Percentiles rank a stretch among this genome's conserved stretches.
These are phyloP conservation scores for Drosophila imparisetae DNA, from an alignment of 2,888 invertebrate species.

Conservation along the genomic window DNA sequence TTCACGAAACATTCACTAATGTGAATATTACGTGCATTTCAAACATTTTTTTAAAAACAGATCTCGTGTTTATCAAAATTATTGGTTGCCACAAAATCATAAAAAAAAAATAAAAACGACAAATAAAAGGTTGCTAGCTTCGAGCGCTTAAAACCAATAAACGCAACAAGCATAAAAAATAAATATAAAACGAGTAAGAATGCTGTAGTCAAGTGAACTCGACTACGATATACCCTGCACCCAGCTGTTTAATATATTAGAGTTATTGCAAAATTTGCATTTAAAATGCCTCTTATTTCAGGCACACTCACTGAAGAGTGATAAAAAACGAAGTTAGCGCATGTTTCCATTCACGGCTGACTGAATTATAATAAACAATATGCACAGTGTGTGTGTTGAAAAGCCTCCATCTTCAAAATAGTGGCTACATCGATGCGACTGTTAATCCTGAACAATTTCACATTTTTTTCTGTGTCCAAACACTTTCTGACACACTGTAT, in stretches of 20 bases:
- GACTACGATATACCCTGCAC: background rate
- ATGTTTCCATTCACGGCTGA: background rate
- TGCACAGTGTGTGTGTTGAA: background rate
- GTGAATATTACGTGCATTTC: constrained; percentile 27
- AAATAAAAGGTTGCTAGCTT: background rate
- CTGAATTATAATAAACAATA: background rate
- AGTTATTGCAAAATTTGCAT: background rate
- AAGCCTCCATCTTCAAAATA: background rate
- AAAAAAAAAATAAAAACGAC: background rate
- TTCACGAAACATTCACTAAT: constrained; percentile 18
- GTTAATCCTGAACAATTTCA: background rate
- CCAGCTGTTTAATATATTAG: background rate
- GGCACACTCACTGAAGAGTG: too few species aligned
- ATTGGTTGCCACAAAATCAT: constrained; percentile 48
- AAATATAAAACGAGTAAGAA: background rate
- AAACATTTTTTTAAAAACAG: constrained; percentile 21
- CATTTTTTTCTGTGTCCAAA: too few species aligned
- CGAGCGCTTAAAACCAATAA: constrained; percentile 1
- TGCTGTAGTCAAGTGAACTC: background rate
- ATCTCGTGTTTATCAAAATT: constrained; percentile 70
- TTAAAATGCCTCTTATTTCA: too few species aligned
- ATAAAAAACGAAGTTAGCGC: background rate
- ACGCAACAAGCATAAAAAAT: background rate
- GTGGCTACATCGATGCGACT: background rate
- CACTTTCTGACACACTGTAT: too few species aligned